Conservation (phyloP, 2,113 vertebrate species). For the Neodontobutis hainanensis region DNA sequence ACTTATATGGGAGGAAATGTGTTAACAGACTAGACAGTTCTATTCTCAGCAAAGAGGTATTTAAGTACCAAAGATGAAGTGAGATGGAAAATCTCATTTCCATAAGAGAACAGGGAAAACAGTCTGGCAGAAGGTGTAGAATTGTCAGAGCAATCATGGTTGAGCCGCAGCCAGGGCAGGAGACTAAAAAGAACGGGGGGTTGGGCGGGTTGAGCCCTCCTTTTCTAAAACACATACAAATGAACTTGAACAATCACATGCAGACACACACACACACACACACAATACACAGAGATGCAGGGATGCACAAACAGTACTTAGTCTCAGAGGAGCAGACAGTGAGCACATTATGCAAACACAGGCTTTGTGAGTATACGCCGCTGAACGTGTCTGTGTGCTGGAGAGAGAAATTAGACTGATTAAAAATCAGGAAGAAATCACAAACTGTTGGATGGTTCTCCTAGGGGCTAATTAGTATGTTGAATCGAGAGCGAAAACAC, state of each 20-base stretch:
- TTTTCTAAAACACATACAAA: conserved; percentile 69
- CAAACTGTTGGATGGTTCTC: conserved; percentile 78
- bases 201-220: conserved; percentile 16
- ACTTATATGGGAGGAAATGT: conserved; percentile 65
- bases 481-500: conserved; percentile 63
- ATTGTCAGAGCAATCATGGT: conserved; percentile 74
- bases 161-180: conserved; percentile 61
- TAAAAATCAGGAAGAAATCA: conserved; percentile 77
- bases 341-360: conserved; percentile 78
- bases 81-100: conserved; percentile 80
- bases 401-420: conserved; percentile 78
- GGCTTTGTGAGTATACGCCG: conserved; percentile 63
- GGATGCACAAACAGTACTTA: conserved; percentile 69
- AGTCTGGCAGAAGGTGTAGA: conserved; percentile 71
- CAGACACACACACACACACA: conserved; percentile 34
- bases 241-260: conserved; percentile 62
- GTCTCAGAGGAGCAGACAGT: conserved; percentile 76
- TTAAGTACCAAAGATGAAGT: conserved; percentile 75
- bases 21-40: conserved; percentile 73
- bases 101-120: conserved; percentile 75
- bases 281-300: conserved; percentile 55
- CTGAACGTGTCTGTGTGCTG: conserved; percentile 70
- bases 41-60: conserved; percentile 70
- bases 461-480: conserved; percentile 78
- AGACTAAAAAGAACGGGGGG: conserved; percentile 44